Evolutionary conservation across 2,888 invertebrate species (phyloP).

Genomic region (Perithous albicinctus): DNA sequence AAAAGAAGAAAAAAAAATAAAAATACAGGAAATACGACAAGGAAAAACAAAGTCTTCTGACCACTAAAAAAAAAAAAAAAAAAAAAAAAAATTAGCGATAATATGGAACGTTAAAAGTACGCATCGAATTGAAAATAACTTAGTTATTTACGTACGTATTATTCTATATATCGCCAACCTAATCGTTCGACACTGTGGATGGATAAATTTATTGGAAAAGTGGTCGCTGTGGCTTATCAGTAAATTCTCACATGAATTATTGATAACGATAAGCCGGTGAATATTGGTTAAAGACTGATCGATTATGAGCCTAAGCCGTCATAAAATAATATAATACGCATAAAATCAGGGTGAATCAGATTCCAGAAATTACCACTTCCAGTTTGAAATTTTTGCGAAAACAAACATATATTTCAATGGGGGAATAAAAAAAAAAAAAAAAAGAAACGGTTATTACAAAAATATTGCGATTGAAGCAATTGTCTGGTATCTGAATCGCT

Average conservation of each 20-base stretch:
- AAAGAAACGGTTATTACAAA: constrained; percentile 13
- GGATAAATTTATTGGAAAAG: constrained; percentile 25
- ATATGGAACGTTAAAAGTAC: constrained; percentile 44
- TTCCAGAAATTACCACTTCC: constrained; percentile 16
- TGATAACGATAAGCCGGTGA: constrained; percentile 50
- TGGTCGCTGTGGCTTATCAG: constrained; percentile 29
- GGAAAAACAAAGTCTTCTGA: constrained; percentile 52
- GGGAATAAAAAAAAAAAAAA: constrained; percentile 2
- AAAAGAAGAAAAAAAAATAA: not conserved
- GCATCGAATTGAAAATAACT: constrained; percentile 50
- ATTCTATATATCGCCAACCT: constrained; percentile 43
- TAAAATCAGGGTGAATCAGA: constrained; percentile 16
- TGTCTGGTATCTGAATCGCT: constrained; percentile 30
- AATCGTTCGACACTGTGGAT: constrained; percentile 50
- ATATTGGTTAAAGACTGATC: constrained; percentile 76
- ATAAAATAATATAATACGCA: constrained; percentile 37
- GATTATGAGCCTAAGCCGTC: constrained; percentile 70
- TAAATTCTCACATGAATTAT: constrained; percentile 37
- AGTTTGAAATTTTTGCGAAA: constrained; percentile 7
- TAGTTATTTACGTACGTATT: constrained; percentile 13
- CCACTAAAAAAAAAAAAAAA: too few species aligned
- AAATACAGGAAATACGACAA: not conserved
- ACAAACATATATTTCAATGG: not conserved
- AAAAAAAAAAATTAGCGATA: constrained; percentile 45
- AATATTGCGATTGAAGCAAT: not conserved